Evolutionary conservation across 1,140 invertebrate genomes (phyloP), one percentile per base, ranked within the genome.

Genomic region (Nautilus pompilius): DNA sequence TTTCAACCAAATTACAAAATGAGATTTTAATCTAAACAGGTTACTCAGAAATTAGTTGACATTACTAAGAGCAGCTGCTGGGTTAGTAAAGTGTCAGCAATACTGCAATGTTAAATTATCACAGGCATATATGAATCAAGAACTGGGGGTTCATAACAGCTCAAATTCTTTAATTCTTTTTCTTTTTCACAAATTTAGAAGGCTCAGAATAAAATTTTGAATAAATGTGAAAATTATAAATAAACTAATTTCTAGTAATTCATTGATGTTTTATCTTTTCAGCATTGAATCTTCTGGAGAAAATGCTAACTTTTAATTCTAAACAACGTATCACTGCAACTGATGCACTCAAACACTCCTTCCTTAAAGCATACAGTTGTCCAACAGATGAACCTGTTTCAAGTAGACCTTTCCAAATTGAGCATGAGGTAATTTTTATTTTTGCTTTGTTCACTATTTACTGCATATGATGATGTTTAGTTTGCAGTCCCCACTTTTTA

Each of bases 251-350:
- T 28, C 3, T 17, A 54, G 22, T 54, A 26, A 17, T 28, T 54
- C n/a, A n/a, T n/a, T n/a, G n/a, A n/a, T n/a, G 0, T 54, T 4
- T 28, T 32, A 22, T 62, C 10, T 24, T 46, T 64, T 2, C 69
- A 90, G 96, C 96, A 2, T 90, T 98, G 70, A 91, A 97, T 84
- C 84, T 99, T 65, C 82, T 99, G 17, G 92, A 96, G 79, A 87
- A 91, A 74, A 98, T 98, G 93, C 84, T 99, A 62, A 93, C 97
- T 77, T 80, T 99, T 54, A 95, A 98, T 83, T 89, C 94, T 49
- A 95, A 97, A 71, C 91, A 90, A 71, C 87, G 96, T 63, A 93
- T 96, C 46, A 96, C 92, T 3, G 94, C 95, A 2, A 91, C 93
- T 77, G 87, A 93, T 79, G 93, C 94, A 20, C 82, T 98, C 34